A percentile compares a stretch with the other conserved stretches of the same genome.
Evolutionary conservation across 1,140 invertebrate genomes (phyloP).

Genomic region (Drosophila trapezifrons): DNA sequence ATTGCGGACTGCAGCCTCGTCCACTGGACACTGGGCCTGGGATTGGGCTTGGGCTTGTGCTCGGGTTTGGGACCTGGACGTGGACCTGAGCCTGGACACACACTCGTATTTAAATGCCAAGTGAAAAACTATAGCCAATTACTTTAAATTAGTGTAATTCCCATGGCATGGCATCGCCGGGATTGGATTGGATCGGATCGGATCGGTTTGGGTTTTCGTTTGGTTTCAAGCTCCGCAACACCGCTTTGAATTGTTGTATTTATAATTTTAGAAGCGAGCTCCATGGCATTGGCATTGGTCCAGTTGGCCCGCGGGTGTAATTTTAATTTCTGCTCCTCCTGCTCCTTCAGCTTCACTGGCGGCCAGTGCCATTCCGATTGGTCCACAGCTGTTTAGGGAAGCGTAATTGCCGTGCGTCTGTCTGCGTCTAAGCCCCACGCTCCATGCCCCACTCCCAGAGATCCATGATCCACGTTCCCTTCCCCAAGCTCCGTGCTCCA

Average conservation of each 20-base stretch:
- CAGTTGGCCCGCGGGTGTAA: slow-evolving; percentile 79
- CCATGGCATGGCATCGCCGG: slow-evolving; percentile 60
- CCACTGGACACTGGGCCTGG: slow-evolving; percentile 19
- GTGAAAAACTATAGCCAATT: slow-evolving; percentile 83
- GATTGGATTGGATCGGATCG: slow-evolving; percentile 45
- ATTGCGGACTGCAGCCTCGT: slow-evolving; percentile 55
- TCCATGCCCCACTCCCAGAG: slow-evolving; percentile 22
- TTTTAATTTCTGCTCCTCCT: slow-evolving; percentile 76
- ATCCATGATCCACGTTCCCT: slow-evolving; percentile 1
- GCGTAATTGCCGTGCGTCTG: slow-evolving; percentile 72
- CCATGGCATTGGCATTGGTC: slow-evolving; percentile 27
- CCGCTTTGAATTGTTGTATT: slow-evolving; percentile 56
- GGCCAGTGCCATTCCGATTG: slow-evolving; percentile 34
- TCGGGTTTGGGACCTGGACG: neutral
- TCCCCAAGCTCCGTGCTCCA: slow-evolving; percentile 53
- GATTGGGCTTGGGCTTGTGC: neutral
- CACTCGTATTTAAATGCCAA: slow-evolving; percentile 80
- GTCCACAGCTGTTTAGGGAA: slow-evolving; percentile 72
- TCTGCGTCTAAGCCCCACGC: slow-evolving; percentile 64
- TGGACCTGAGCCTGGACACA: slow-evolving; percentile 27
- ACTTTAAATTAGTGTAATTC: slow-evolving; percentile 84
- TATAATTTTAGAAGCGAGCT: slow-evolving; percentile 69
- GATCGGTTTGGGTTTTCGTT: slow-evolving; percentile 34
- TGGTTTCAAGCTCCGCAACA: slow-evolving; percentile 1
- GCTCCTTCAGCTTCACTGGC: no score